Conservation (phyloP, 2,797 vertebrate species). For the Nannoperca australis region DNA sequence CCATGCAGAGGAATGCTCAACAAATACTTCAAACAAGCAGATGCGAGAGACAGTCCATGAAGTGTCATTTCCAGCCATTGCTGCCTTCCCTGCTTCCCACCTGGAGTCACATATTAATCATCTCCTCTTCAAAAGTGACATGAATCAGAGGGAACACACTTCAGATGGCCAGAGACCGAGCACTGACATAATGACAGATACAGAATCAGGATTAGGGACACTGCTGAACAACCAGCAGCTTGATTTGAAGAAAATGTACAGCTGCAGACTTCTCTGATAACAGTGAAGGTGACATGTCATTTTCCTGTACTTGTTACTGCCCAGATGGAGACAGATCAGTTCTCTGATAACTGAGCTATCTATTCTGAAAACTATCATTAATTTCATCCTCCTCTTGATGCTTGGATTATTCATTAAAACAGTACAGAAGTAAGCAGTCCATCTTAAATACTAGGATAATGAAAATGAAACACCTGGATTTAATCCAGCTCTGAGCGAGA, state of each 20-base stretch:
- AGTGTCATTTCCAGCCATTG: constrained; percentile 61
- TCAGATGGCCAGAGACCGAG: constrained; percentile 48
- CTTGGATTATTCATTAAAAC: constrained; percentile 62
- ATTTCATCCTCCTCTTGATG: constrained; percentile 23
- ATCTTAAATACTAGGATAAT: constrained; percentile 63
- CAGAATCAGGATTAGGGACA: constrained; percentile 46
- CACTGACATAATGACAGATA: constrained; percentile 38
- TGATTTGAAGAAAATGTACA: constrained; percentile 42
- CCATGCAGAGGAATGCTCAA: constrained; percentile 65
- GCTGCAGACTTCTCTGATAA: constrained; percentile 44
- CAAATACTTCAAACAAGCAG: constrained; percentile 78
- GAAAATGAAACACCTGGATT: constrained; percentile 60
- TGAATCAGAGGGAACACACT: constrained; percentile 63
- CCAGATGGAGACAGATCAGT: constrained; percentile 30
- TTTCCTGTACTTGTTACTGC: constrained; percentile 45
- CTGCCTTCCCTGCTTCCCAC: constrained; percentile 59
- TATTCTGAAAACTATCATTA: constrained; percentile 32
- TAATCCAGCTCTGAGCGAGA: constrained; percentile 44
- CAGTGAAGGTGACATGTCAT: constrained; percentile 37
- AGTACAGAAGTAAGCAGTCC: constrained; percentile 41
- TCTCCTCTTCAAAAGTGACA: constrained; percentile 61
- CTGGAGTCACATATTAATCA: constrained; percentile 71
- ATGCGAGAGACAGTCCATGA: constrained; percentile 67
- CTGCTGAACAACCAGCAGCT: constrained; percentile 47
- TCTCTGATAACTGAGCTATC: constrained; percentile 30